Evolutionary conservation across 1,140 invertebrate genomes (phyloP).

Genomic region (Theocolax elegans): DNA sequence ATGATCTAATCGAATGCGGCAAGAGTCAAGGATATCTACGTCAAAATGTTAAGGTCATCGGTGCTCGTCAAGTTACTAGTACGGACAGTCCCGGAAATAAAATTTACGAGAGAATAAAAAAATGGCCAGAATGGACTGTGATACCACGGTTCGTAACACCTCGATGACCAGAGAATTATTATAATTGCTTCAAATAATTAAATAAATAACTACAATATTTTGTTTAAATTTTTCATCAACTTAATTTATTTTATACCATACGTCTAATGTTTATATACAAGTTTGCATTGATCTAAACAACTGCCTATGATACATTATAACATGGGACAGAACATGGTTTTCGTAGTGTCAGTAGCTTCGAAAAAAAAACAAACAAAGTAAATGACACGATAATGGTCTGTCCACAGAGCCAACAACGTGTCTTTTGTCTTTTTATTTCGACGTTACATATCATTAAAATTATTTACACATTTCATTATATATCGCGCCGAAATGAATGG

Average conservation of each 20-base stretch:
- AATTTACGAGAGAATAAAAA: constrained; percentile 66
- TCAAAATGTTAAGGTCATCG: constrained; percentile 72
- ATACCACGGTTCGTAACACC: no score
- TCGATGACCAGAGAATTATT: neutral
- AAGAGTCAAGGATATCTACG: constrained; percentile 70
- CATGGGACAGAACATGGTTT: constrained; percentile 41
- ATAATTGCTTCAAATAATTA: neutral
- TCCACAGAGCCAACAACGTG: constrained; percentile 31
- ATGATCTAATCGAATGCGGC: constrained; percentile 73
- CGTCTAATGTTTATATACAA: constrained; percentile 55
- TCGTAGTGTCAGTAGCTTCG: constrained; percentile 43
- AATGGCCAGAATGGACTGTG: constrained; percentile 56
- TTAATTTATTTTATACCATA: constrained; percentile 57
- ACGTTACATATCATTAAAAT: constrained; percentile 40
- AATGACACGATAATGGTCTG: constrained; percentile 25
- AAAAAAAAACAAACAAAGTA: constrained; percentile 44
- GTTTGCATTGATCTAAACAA: constrained; percentile 53
- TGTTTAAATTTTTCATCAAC: constrained; percentile 47
- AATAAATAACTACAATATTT: neutral
- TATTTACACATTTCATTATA: constrained; percentile 49
- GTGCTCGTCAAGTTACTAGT: constrained; percentile 70
- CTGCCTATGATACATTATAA: constrained; percentile 49
- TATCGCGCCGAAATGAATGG: constrained; percentile 7
- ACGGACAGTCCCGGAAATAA: constrained; percentile 74
- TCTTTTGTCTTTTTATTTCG: constrained; percentile 25